phyloP scores from a whole-genome alignment of 2,888 invertebrate species.

The Synanthedon formicaeformis region DNA sequence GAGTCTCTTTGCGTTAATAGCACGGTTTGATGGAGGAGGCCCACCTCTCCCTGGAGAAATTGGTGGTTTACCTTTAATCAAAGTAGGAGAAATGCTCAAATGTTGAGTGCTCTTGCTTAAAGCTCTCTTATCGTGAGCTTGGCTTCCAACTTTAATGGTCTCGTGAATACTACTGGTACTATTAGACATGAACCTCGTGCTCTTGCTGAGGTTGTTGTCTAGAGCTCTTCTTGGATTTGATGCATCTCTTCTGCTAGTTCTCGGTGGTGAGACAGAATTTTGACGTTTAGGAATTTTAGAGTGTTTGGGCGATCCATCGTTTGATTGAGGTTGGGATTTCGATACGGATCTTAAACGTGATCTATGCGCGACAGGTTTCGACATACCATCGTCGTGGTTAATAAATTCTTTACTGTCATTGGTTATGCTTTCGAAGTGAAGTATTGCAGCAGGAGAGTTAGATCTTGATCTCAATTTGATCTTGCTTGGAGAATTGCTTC shows the following conservation, averaged over 20 bases:
- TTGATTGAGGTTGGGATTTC: constrained; percentile 59
- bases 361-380: constrained; percentile 39
- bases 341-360: constrained; percentile 47
- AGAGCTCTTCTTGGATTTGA: constrained; percentile 27
- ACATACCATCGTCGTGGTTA: constrained; percentile 30
- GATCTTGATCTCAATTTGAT: constrained; percentile 52
- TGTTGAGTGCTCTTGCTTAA: constrained; percentile 56
- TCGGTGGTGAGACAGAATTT: constrained; percentile 53
- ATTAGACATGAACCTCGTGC: constrained; percentile 55
- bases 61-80: constrained; percentile 60
- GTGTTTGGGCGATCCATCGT: constrained; percentile 57
- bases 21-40: constrained; percentile 58
- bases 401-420: constrained; percentile 31
- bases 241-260: constrained; percentile 23
- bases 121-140: constrained; percentile 46
- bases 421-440: constrained; percentile 39
- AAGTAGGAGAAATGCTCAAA: constrained; percentile 40
- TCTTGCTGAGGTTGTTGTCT: constrained; percentile 36
- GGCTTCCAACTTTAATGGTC: constrained; percentile 50
- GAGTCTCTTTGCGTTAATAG: constrained; percentile 55
- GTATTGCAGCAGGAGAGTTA: constrained; percentile 50
- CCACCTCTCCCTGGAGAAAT: constrained; percentile 59
- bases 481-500: constrained; percentile 54
- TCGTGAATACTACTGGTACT: constrained; percentile 65
- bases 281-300: constrained; percentile 64